Evolutionary conservation across 2,888 invertebrate species (phyloP).

Genomic region (Lysandra coridon): DNA sequence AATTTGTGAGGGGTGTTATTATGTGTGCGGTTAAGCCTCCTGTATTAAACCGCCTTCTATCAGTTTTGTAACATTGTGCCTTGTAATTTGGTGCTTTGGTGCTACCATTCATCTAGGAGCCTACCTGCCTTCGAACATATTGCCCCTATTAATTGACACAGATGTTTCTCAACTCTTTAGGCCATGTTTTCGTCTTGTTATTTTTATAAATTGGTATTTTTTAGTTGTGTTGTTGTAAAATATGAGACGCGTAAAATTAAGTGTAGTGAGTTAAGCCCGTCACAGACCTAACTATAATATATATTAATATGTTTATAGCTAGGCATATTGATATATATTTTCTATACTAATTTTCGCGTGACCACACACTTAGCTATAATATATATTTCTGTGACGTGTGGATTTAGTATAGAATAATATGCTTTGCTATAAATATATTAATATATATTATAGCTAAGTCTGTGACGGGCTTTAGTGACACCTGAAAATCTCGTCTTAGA

Average conservation of each 20-base stretch:
- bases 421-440: too few relatives aligned
- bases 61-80: constrained; percentile 55
- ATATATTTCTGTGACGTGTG: too few relatives aligned
- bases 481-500: neutral
- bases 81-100: constrained; percentile 70
- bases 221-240: neutral
- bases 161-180: constrained; percentile 21
- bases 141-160: constrained; percentile 28
- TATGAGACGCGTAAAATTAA: neutral
- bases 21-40: constrained; percentile 56
- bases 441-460: too few relatives aligned
- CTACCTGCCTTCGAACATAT: constrained; percentile 38
- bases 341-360: too few relatives aligned
- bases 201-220: neutral
- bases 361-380: too few relatives aligned
- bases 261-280: too few relatives aligned
- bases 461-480: neutral
- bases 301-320: too few relatives aligned
- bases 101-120: constrained; percentile 54
- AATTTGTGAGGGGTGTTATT: constrained; percentile 6
- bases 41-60: constrained; percentile 66
- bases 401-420: too few relatives aligned
- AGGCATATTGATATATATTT: too few relatives aligned
- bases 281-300: too few relatives aligned
- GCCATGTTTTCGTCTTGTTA: neutral